Conservation (phyloP, 1,140 invertebrate species). For the Chironomus tepperi region DNA sequence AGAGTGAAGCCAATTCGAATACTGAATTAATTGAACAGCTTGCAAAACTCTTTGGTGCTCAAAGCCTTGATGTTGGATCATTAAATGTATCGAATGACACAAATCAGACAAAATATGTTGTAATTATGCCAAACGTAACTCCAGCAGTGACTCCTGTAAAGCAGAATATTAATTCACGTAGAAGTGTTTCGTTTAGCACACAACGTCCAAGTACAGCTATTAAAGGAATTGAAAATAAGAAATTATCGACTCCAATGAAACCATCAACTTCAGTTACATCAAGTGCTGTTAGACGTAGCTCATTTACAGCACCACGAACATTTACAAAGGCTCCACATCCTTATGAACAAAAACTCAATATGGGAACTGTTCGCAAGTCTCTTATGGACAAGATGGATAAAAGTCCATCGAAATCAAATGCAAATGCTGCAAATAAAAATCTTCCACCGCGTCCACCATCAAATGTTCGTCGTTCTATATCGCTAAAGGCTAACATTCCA, state of each 20-base stretch:
- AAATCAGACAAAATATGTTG: not conserved
- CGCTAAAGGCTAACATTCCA: not conserved
- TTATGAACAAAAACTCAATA: not conserved
- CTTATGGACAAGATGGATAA: not conserved
- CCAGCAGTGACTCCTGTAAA: not conserved
- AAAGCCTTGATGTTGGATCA: not conserved
- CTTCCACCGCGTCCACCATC: not conserved
- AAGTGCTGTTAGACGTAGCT: not conserved
- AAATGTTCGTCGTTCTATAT: not conserved
- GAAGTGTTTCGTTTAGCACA: slow-evolving; percentile 11
- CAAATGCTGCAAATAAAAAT: not conserved
- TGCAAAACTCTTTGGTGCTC: not conserved
- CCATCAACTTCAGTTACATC: not conserved
- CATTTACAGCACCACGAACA: not conserved
- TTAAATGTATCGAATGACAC: not conserved
- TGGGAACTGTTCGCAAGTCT: not conserved
- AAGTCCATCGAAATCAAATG: not conserved
- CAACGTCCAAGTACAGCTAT: not conserved
- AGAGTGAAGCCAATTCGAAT: not conserved
- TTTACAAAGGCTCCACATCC: not conserved
- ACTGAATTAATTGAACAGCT: not conserved
- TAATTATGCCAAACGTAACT: not conserved
- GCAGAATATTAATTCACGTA: not conserved
- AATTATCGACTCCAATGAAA: not conserved
- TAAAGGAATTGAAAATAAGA: slow-evolving; percentile 1